Conservation (phyloP, 2,113 vertebrate species). For the Struthio camelus region DNA sequence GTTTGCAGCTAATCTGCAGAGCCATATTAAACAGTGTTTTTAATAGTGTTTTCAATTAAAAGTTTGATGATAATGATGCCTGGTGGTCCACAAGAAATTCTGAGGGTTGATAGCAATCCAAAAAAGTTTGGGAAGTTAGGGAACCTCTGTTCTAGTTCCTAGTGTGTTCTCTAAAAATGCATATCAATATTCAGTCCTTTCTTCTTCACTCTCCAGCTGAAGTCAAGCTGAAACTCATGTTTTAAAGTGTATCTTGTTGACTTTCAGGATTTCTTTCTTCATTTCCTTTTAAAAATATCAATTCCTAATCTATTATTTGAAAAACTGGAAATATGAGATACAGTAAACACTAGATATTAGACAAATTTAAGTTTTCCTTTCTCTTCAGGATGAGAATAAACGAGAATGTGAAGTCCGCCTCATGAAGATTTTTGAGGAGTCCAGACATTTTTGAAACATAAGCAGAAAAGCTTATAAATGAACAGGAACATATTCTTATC, state of each 20-base stretch:
- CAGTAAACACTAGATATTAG: not conserved
- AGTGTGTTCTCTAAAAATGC: not conserved
- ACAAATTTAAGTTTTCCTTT: not conserved
- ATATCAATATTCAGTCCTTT: not conserved
- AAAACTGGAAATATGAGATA: not conserved
- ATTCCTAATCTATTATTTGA: not conserved
- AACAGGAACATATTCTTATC: not conserved
- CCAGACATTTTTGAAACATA: not conserved
- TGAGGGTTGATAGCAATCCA: slow-evolving; percentile 46
- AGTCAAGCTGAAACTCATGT: not conserved
- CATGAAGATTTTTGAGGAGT: not conserved
- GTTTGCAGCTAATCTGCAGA: slow-evolving; percentile 23
- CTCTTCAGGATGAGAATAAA: not conserved
- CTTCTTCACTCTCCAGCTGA: not conserved
- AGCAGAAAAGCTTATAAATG: not conserved
- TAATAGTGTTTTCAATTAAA: slow-evolving; percentile 66
- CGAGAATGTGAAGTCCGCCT: not conserved
- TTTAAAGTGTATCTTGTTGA: not conserved
- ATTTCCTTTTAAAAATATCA: not conserved
- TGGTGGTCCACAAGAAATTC: slow-evolving; percentile 44
- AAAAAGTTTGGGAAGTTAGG: slow-evolving; percentile 29
- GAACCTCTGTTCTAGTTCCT: not conserved
- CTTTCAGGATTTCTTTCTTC: not conserved
- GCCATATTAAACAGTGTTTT: slow-evolving; percentile 41
- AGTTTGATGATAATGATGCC: slow-evolving; percentile 38